Base-by-base conservation (phyloP, 2,113 vertebrate species). In the Neogobius melanostomus region DNA sequence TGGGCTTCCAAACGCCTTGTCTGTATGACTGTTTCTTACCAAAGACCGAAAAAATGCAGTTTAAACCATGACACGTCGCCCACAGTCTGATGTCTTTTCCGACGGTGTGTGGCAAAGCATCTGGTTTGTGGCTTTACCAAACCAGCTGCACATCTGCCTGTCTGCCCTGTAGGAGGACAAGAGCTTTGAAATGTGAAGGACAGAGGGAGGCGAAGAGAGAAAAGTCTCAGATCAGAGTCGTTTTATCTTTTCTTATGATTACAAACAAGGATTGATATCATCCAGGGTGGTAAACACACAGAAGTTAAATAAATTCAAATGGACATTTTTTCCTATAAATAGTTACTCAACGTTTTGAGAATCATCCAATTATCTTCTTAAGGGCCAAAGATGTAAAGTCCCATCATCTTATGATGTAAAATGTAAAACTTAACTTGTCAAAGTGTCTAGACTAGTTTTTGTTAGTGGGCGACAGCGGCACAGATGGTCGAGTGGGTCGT, bases 111-210 rank as follows among this genome's bases (percentile, higher is more conserved):
- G 73, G 66, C 69, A 71, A 71, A 68, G 74, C 63, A 53, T 61
- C 6, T 73, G 17, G 76, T 78, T 66, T 71, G 76, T 72, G 80
- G 54, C 60, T 78, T 72, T 74, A 76, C 64, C 69, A 73, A 68
- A 72, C 47, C 5, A 65, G 45, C 16, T 14, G 9, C 28, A 68
- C 43, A 69, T 64, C 52, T 75, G 56, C 44, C 45, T 71, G 47
- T 50, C 56, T 5, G 50, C 16, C 52, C 50, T 36, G 54, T 17
- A 16, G 9, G 68, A 48, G 51, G 52, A 53, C 8, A 3, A 53
- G 52, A 43, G 28, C 6, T 60, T 43, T 43, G 28, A 60, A 43
- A 42, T 3, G 28, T 43, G 36, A 28, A 43, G 15, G 43, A 15
- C 4, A 5, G 57, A 14, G 14, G 36, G 7, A 14, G n/a, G 57